phyloP scores from a whole-genome alignment of 53 echinoderm and acorn worm species.

The Zoroaster sp. region DNA sequence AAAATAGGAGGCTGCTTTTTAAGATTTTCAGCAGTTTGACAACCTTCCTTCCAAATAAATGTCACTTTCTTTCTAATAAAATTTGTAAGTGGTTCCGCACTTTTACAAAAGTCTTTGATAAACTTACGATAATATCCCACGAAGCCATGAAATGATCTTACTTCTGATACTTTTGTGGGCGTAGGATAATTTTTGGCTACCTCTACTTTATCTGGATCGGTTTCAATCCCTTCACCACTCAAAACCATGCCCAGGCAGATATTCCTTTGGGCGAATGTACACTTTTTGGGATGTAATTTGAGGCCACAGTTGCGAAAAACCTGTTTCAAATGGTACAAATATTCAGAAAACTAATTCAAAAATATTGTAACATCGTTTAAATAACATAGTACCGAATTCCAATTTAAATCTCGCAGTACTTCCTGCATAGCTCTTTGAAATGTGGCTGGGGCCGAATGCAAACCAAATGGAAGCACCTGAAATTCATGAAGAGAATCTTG shows the following conservation, averaged over 20 bases:
- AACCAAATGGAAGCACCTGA: conserved; percentile 10
- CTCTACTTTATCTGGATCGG: background rate
- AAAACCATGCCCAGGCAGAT: background rate
- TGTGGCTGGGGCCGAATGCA: conserved; percentile 25
- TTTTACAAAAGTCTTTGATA: background rate
- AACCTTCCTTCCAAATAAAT: background rate
- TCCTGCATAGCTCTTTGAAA: conserved; percentile 29
- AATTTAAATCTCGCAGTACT: background rate
- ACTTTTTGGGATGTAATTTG: background rate
- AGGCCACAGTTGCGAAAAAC: conserved; percentile 3
- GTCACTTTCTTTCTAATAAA: background rate
- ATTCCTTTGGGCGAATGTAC: background rate
- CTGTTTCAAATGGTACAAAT: conserved; percentile 10
- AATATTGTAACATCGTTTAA: background rate
- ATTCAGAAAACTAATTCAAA: background rate
- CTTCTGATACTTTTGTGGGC: background rate
- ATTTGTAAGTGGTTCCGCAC: background rate
- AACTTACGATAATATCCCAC: background rate
- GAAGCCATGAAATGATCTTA: background rate
- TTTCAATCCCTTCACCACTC: background rate
- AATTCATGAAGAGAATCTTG: conserved; percentile 26
- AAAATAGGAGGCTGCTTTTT: background rate
- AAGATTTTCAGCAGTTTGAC: too few species aligned
- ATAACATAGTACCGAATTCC: background rate
- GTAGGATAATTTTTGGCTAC: background rate